Evolutionary conservation across 2,888 invertebrate genomes (phyloP).

Genomic region (Neoascia interrupta): DNA sequence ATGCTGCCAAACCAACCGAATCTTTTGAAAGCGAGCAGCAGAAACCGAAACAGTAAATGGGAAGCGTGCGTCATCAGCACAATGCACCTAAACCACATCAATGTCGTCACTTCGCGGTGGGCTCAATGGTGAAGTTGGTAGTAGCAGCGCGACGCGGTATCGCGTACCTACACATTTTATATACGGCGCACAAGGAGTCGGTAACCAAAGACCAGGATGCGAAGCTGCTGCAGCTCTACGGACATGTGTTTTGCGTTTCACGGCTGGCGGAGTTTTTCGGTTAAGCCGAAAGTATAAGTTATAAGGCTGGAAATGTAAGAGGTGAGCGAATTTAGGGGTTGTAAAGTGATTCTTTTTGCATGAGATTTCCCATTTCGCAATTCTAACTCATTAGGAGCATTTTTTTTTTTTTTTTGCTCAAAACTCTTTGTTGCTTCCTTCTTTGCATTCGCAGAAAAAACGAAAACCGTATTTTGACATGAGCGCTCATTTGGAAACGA

Average conservation of each 20-base stretch:
- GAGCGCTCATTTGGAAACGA: slow-evolving; percentile 61
- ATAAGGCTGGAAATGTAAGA: not conserved
- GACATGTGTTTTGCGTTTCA: slow-evolving; percentile 66
- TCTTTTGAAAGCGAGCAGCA: slow-evolving; percentile 20
- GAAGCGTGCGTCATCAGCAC: slow-evolving; percentile 66
- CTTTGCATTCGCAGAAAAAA: slow-evolving; percentile 12
- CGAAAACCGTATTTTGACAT: slow-evolving; percentile 52
- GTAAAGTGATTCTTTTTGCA: slow-evolving; percentile 22
- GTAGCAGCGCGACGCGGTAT: slow-evolving; percentile 1
- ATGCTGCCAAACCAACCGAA: slow-evolving; percentile 63
- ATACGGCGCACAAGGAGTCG: slow-evolving; percentile 30
- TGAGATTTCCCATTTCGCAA: slow-evolving; percentile 31
- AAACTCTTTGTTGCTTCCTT: slow-evolving; percentile 40
- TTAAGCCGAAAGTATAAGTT: slow-evolving; percentile 26
- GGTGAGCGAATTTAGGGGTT: slow-evolving; percentile 28
- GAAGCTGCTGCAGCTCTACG: slow-evolving; percentile 44
- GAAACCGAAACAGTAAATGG: slow-evolving; percentile 45
- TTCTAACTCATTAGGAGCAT: slow-evolving; percentile 53
- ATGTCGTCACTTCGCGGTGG: slow-evolving; percentile 59
- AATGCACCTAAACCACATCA: slow-evolving; percentile 69
- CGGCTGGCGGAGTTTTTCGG: slow-evolving; percentile 54
- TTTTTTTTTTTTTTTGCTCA: too few relatives aligned
- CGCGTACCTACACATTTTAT: too few relatives aligned
- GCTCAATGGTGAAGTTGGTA: not conserved
- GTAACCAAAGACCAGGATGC: slow-evolving; percentile 40